These are phyloP conservation scores for Microcaecilia unicolor DNA, from an alignment of 2,797 vertebrate genomes.

Conservation along the genomic window DNA sequence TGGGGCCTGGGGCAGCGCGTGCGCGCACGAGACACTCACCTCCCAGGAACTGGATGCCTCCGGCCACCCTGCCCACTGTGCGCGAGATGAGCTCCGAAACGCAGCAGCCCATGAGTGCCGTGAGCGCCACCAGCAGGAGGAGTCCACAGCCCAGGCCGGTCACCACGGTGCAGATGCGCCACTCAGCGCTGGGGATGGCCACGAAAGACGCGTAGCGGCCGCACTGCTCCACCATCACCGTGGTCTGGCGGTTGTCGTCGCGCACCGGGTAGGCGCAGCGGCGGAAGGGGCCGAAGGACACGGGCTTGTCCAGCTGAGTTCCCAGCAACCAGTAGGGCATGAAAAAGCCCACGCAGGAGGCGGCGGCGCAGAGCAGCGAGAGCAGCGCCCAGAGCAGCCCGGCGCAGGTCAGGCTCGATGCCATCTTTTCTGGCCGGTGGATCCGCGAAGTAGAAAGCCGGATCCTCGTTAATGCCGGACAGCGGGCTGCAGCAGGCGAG, in stretches of 20 bases:
- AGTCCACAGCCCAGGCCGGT: constrained; percentile 89
- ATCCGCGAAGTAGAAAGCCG: too few relatives aligned
- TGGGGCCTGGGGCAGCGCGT: too few relatives aligned
- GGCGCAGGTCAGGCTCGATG: constrained; percentile 81
- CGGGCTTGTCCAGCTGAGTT: constrained; percentile 83
- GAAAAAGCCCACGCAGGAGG: constrained; percentile 91
- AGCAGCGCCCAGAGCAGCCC: constrained; percentile 82
- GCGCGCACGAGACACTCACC: constrained; percentile 87
- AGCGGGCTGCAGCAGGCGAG: too few relatives aligned
- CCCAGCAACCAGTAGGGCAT: constrained; percentile 98
- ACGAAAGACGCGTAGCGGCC: constrained; percentile 91
- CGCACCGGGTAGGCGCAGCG: constrained; percentile 90
- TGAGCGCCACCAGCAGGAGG: constrained; percentile 88
- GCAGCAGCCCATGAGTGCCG: constrained; percentile 91
- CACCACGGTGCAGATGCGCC: constrained; percentile 91
- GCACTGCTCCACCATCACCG: constrained; percentile 94
- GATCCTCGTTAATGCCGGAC: too few relatives aligned
- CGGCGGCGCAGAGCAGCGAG: constrained; percentile 81
- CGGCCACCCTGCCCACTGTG: constrained; percentile 86
- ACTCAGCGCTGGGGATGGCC: constrained; percentile 87
- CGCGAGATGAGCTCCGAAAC: constrained; percentile 93
- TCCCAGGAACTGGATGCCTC: constrained; percentile 91
- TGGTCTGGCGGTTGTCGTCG: constrained; percentile 79
- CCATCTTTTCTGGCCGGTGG: constrained; percentile 50
- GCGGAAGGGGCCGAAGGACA: constrained; percentile 92